Conservation (phyloP, 2,888 invertebrate genomes). For the Empis stercorea region DNA sequence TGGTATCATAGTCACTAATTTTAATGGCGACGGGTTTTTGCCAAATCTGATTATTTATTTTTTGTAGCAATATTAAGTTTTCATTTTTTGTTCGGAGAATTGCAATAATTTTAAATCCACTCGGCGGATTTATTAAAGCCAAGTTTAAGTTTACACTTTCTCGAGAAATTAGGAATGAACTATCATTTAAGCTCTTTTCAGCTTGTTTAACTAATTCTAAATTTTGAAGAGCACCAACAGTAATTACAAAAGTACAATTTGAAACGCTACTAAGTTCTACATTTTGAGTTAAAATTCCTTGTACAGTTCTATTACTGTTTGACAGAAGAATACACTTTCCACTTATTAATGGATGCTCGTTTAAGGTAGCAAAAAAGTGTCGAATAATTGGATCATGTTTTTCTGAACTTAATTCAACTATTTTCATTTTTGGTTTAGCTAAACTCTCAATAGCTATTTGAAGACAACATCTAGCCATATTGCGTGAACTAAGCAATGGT, state of each 20-base stretch:
- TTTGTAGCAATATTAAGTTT: constrained; percentile 14
- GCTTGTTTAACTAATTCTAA: constrained; percentile 33
- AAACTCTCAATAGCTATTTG: constrained; percentile 60
- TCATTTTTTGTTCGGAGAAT: constrained; percentile 12
- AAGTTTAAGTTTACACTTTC: constrained; percentile 42
- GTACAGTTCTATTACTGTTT: constrained; percentile 15
- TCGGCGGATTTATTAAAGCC: constrained; percentile 11
- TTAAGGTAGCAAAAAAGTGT: constrained; percentile 42
- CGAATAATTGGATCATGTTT: constrained; percentile 39
- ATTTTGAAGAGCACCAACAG: constrained; percentile 11
- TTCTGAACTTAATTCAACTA: constrained; percentile 38
- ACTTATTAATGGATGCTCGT: constrained; percentile 51
- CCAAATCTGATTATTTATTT: not conserved
- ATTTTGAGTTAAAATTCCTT: constrained; percentile 43
- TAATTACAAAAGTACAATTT: constrained; percentile 16
- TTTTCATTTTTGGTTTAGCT: constrained; percentile 44
- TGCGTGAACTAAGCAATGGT: constrained; percentile 21
- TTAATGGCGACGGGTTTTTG: constrained; percentile 11
- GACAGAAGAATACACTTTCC: constrained; percentile 44
- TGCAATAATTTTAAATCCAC: constrained; percentile 13
- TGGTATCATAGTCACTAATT: constrained; percentile 15
- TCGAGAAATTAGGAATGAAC: constrained; percentile 44
- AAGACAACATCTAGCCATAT: constrained; percentile 43
- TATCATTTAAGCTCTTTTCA: constrained; percentile 37
- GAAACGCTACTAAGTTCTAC: constrained; percentile 36